Conservation (phyloP, 1,140 invertebrate species). For the Drosophila sechellia region DNA sequence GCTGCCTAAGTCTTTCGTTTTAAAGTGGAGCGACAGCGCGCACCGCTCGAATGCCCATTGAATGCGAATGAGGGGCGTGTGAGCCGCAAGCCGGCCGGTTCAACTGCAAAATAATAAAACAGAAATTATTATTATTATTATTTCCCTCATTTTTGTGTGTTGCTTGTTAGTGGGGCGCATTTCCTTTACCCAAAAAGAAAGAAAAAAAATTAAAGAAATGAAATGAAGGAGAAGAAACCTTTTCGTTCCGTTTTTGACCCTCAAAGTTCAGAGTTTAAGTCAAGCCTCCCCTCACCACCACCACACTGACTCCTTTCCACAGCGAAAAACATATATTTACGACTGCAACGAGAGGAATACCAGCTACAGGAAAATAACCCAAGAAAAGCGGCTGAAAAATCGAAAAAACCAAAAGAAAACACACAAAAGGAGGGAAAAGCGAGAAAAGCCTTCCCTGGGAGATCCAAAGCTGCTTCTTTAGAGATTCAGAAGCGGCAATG, state of each 20-base stretch:
- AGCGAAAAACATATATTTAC: slow-evolving; percentile 47
- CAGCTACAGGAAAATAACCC: slow-evolving; percentile 9
- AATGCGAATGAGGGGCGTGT: slow-evolving; percentile 76
- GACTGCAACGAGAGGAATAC: slow-evolving; percentile 41
- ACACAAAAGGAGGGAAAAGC: slow-evolving; percentile 42
- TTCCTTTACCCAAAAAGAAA: slow-evolving; percentile 36
- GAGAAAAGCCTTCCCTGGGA: slow-evolving; percentile 47
- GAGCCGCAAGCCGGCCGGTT: slow-evolving; percentile 68
- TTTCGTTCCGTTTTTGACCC: slow-evolving; percentile 60
- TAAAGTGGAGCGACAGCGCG: slow-evolving; percentile 65
- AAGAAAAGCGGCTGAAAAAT: slow-evolving; percentile 13
- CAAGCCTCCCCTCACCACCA: slow-evolving; percentile 27
- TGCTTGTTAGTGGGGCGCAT: slow-evolving; percentile 42
- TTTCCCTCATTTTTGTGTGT: slow-evolving; percentile 44
- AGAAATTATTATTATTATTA: slow-evolving; percentile 70
- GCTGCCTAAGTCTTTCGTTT: slow-evolving; percentile 78
- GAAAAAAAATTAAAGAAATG: neutral
- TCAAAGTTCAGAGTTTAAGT: slow-evolving; percentile 50
- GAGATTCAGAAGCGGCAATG: slow-evolving; percentile 52
- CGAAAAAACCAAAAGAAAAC: slow-evolving; percentile 24
- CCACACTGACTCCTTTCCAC: slow-evolving; percentile 40
- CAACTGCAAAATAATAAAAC: slow-evolving; percentile 50
- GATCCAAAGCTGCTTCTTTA: slow-evolving; percentile 44
- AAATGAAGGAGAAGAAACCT: slow-evolving; percentile 27
- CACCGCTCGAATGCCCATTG: slow-evolving; percentile 55